Percentiles rank a stretch among this genome's conserved stretches.
Evolutionary conservation across 2,888 invertebrate genomes (phyloP).

Genomic region (Platerodrilus igneus): DNA sequence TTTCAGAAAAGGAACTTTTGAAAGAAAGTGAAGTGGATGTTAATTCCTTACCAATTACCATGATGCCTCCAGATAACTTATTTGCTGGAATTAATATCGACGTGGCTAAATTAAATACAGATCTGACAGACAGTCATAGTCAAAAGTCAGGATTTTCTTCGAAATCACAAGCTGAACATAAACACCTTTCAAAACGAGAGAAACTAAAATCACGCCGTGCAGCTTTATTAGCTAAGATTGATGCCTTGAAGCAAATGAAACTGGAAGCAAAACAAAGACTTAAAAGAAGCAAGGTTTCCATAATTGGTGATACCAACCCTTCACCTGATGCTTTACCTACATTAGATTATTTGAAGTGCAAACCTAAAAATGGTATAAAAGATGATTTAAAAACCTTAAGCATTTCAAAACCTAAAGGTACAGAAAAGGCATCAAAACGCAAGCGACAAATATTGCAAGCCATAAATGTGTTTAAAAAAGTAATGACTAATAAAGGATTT

Average conservation of each 20-base stretch:
- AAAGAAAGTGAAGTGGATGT: not conserved
- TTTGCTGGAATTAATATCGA: conserved; percentile 35
- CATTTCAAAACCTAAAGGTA: conserved; percentile 29
- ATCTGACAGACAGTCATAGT: conserved; percentile 30
- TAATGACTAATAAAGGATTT: conserved; percentile 34
- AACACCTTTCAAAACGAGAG: conserved; percentile 36
- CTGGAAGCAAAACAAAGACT: conserved; percentile 33
- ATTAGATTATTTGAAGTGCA: conserved; percentile 31
- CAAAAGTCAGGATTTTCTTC: conserved; percentile 35
- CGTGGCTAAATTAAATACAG: conserved; percentile 25
- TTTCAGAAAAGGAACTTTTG: conserved; percentile 9
- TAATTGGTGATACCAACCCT: conserved; percentile 39
- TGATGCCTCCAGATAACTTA: conserved; percentile 28
- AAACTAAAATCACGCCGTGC: conserved; percentile 37
- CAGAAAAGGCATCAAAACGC: conserved; percentile 34
- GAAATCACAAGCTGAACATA: conserved; percentile 32
- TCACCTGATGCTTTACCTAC: conserved; percentile 40
- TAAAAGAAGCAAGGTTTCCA: conserved; percentile 34
- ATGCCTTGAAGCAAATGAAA: conserved; percentile 35
- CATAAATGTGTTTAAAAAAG: conserved; percentile 35
- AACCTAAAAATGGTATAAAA: conserved; percentile 19
- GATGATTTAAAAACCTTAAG: conserved; percentile 8
- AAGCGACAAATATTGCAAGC: conserved; percentile 35
- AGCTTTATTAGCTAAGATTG: conserved; percentile 37
- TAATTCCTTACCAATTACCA: conserved; percentile 10